These are phyloP conservation scores for Hipparchia sbordonii DNA, from an alignment of 2,888 invertebrate species.

Conservation along the genomic window DNA sequence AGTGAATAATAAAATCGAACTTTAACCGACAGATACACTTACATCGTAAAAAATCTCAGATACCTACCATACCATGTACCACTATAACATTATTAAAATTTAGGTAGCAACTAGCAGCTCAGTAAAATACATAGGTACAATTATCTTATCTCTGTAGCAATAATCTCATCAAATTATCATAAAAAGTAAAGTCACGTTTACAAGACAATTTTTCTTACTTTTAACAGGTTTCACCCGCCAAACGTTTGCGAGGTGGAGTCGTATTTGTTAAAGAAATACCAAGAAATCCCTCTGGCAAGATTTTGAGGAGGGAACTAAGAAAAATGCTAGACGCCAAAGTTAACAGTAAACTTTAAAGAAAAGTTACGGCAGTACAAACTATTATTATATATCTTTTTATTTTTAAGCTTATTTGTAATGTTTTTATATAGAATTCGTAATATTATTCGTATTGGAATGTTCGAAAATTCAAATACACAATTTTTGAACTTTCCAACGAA, in stretches of 20 bases:
- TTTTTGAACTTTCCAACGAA: too few species aligned
- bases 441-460: too few species aligned
- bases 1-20: too few species aligned
- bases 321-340: constrained; percentile 58
- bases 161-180: not conserved
- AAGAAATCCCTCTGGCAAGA: constrained; percentile 90
- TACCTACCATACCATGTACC: too few species aligned
- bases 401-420: not conserved
- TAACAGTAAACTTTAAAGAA: constrained; percentile 65
- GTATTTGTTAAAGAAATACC: constrained; percentile 89
- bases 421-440: not conserved
- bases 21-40: too few species aligned
- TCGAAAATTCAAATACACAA: too few species aligned
- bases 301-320: constrained; percentile 85
- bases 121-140: not conserved
- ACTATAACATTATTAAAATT: too few species aligned
- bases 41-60: too few species aligned
- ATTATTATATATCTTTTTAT: not conserved
- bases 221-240: constrained; percentile 86
- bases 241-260: constrained; percentile 89
- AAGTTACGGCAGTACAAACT: not conserved
- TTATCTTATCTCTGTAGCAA: constrained; percentile 2
- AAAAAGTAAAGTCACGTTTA: not conserved
- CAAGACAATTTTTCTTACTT: constrained; percentile 6
- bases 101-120: not conserved